phyloP scores from a whole-genome alignment of 2,797 vertebrate species.

The Gymnothorax javanicus region DNA sequence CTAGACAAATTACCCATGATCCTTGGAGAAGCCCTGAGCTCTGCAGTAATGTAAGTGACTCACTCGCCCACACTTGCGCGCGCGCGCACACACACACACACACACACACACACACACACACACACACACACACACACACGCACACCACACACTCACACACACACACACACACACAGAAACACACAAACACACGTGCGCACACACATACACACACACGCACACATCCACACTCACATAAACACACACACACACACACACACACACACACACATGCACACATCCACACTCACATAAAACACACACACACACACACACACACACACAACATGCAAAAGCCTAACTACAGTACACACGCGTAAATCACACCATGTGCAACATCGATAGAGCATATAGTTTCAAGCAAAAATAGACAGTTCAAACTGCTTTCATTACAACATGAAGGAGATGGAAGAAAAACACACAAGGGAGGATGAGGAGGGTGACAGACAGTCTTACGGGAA shows the following conservation, averaged over 20 bases:
- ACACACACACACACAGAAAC: too few relatives aligned
- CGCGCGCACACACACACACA: background rate
- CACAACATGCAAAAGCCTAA: too few relatives aligned
- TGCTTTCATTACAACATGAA: background rate
- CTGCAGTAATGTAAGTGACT: background rate
- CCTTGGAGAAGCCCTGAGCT: background rate
- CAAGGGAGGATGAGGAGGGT: background rate
- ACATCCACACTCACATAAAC: background rate
- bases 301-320: too few relatives aligned
- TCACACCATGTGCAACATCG: too few relatives aligned
- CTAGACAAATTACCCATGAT: background rate
- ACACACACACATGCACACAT: background rate
- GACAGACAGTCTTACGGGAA: slow-evolving; percentile 81
- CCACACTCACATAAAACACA: background rate
- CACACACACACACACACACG: background rate
- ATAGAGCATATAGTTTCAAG: too few relatives aligned
- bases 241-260: background rate
- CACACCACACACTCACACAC: too few relatives aligned
- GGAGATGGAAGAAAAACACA: slow-evolving; percentile 34
- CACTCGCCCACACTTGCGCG: background rate
- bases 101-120: background rate
- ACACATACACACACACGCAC: too few relatives aligned
- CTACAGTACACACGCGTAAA: too few relatives aligned
- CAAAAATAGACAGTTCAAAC: too few relatives aligned
- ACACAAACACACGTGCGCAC: too few relatives aligned